These are phyloP conservation scores for Panthera leo DNA, from an alignment of 2,113 vertebrate genomes.

Conservation along the genomic window DNA sequence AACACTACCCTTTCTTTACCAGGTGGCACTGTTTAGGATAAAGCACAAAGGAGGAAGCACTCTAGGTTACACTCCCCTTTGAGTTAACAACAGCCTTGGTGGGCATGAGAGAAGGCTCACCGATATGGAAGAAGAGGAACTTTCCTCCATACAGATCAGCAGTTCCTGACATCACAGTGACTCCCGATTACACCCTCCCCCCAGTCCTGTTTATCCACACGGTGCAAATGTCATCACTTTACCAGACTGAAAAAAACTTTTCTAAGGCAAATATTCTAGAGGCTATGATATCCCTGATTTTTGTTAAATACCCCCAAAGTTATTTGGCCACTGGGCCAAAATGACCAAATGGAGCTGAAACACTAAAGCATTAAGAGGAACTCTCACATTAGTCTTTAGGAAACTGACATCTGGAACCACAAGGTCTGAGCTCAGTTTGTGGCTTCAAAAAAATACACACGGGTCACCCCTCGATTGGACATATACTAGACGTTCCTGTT, in stretches of 20 bases:
- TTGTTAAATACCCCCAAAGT: neutral
- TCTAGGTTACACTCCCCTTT: neutral
- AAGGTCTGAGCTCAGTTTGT: neutral
- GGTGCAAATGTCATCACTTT: neutral
- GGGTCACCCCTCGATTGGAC: neutral
- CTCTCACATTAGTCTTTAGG: neutral
- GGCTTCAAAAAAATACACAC: neutral
- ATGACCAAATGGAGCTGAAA: neutral
- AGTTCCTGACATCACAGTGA: neutral
- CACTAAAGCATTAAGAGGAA: neutral
- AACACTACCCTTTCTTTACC: neutral
- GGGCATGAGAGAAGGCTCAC: neutral
- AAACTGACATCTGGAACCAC: neutral
- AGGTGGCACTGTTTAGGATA: rapidly evolving
- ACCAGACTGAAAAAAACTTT: neutral
- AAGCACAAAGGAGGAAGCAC: rapidly evolving
- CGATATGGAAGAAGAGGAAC: no score
- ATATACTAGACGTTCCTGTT: neutral
- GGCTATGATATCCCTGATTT: neutral
- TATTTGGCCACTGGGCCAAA: neutral
- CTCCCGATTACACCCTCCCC: no score
- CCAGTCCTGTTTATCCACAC: neutral
- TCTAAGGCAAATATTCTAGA: neutral
- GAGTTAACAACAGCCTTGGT: neutral
- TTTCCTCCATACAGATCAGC: neutral